Conservation (phyloP, 2,888 invertebrate species). For the Ecliptopera silaceata region DNA sequence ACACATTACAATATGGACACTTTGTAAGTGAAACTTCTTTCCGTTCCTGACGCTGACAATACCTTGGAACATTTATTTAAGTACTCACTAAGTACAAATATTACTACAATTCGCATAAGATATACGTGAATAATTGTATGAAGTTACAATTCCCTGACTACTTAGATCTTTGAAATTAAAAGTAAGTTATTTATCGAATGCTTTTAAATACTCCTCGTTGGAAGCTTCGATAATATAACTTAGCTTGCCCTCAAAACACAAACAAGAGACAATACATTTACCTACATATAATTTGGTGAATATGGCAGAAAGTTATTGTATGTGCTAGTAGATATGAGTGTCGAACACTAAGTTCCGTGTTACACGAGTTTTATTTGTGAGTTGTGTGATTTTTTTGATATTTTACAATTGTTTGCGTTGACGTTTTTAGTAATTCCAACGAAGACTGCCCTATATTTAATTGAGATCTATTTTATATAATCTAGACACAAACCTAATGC, state of each 20-base stretch:
- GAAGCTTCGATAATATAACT: conserved; percentile 2
- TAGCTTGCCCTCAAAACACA: conserved; percentile 65
- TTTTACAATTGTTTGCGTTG: conserved; percentile 74
- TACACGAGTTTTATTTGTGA: conserved; percentile 59
- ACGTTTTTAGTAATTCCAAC: conserved; percentile 79
- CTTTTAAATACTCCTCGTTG: conserved; percentile 1
- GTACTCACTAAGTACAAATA: conserved; percentile 2
- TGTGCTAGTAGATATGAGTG: conserved; percentile 60
- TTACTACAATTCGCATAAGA: conserved; percentile 1
- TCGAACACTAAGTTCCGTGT: conserved; percentile 50
- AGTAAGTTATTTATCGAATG: background rate
- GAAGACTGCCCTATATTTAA: conserved; percentile 82
- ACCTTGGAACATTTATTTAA: background rate
- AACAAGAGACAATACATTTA: conserved; percentile 78
- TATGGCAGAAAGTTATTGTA: conserved; percentile 78
- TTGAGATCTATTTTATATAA: conserved; percentile 82
- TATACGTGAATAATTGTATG: conserved; percentile 10
- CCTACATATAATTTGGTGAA: conserved; percentile 79
- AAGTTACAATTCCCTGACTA: conserved; percentile 17
- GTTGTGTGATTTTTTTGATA: conserved; percentile 65
- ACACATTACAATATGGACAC: background rate
- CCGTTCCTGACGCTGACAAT: background rate
- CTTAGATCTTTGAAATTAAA: conserved; percentile 13
- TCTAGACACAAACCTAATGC: conserved; percentile 75
- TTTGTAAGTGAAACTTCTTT: background rate